Base-by-base conservation (phyloP, 2,797 vertebrate genomes). In the Poeciliopsis paucimaculata region DNA sequence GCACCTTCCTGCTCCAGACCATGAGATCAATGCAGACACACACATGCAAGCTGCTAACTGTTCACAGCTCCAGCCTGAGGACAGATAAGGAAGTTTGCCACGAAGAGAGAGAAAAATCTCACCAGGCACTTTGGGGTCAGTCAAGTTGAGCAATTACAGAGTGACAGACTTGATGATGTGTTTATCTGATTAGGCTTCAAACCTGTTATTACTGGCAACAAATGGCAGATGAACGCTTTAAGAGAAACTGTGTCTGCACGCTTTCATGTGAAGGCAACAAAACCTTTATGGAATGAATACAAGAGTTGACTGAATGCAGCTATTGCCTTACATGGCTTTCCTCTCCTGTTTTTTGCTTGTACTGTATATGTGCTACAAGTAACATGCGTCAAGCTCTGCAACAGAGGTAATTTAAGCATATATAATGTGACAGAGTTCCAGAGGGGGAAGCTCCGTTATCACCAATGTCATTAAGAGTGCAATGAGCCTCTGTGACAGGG, bases 391-490 rank as follows among this genome's bases (percentile, higher is more conserved):
- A 87, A 77, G 84, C 72, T 89, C 79, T 82, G 72, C 73, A 86
- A 84, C 75, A 4, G 83, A 85, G 84, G 82, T 92, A 91, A 94
- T 92, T 91, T 89, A 86, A 91, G 93, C 91, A 66, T 80, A 83
- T 84, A 89, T 86, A 85, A 83, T 76, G 73, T 76, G 79, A 62
- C 57, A 49, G 71, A 89, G 82, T 76, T 87, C 89, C 89, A 81
- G 75, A 87, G 88, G 88, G 91, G 91, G 83, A 68, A 76, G 76
- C 78, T 83, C 79, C 84, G 93, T 93, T 89, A 92, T 94, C 90
- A 86, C 47, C 77, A 64, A 72, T 82, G 84, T 87, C 86, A 89
- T 86, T 90, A 88, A 92, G 89, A 84, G 77, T 83, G 75, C 88
- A 85, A 74, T 68, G 79, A 84, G 83, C 85, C 80, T 81, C 80